Percentiles rank a stretch among this genome's conserved stretches.
phyloP scores from a whole-genome alignment of 2,797 vertebrate species.

The Propithecus deckenii region DNA sequence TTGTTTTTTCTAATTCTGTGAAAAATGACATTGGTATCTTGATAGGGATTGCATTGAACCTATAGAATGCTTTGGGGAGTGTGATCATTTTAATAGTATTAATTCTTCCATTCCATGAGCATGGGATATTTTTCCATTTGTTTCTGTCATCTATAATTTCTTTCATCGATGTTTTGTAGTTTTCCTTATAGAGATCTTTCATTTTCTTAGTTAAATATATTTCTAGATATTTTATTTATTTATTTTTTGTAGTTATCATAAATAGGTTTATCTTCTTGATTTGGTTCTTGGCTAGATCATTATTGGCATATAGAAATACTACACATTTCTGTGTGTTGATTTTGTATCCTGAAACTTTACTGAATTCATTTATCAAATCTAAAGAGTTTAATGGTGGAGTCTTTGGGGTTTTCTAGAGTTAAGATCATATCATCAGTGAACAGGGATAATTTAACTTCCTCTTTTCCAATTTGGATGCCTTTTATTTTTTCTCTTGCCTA shows the following conservation, averaged over 20 bases:
- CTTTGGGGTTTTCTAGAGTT: neutral
- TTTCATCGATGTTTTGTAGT: neutral
- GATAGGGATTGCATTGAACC: neutral
- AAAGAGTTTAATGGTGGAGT: neutral
- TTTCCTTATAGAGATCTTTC: neutral
- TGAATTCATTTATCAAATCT: neutral
- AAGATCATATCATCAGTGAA: neutral
- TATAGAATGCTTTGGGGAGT: neutral
- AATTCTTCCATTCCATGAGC: neutral
- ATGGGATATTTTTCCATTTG: neutral
- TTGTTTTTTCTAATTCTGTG: neutral
- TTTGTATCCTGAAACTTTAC: neutral
- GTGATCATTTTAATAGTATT: neutral
- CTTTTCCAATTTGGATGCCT: neutral
- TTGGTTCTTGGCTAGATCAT: neutral
- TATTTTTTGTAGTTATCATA: neutral
- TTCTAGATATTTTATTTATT: too few relatives aligned
- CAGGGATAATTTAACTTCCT: neutral
- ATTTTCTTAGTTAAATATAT: neutral
- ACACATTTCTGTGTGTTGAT: neutral
- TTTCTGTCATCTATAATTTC: neutral
- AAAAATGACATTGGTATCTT: neutral
- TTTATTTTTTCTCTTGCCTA: neutral
- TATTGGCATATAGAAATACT: neutral
- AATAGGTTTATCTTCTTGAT: neutral